Evolutionary conservation across 1,140 invertebrate species (phyloP), one percentile per base, ranked within the genome.

Genomic region (Aleiodes sp.): DNA sequence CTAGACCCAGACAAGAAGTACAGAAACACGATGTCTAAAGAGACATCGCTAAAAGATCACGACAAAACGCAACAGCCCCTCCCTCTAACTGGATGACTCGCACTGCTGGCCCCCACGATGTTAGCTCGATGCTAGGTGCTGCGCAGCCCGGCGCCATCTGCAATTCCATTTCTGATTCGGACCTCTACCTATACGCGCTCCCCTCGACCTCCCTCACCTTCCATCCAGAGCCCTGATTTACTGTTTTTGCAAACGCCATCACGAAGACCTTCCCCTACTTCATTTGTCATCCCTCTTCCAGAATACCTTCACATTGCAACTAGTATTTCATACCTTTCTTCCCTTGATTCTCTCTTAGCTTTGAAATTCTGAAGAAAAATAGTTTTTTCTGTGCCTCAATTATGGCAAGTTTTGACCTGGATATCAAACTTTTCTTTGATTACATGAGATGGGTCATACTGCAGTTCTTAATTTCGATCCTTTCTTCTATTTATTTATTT

Each of bases 81-180:
- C 75, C 76, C 71, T 73, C 76, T 65, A 65, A 74, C 71, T 71
- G 70, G 65, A 74, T 73, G 71, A 75, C 74, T 76, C 63, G 72
- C 46, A 74, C 70, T 73, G 67, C 46, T 59, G 33, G 73, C 21
- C 35, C 65, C 69, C 66, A 65, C 70, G 74, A 78, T 75, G 73
- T 31, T 67, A 52, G 46, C 46, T 52, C 46, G 46, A 52, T 52
- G 46, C 46, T 52, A 24, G 46, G 1, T 6, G 19, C 72, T 70
- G 70, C 76, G 78, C 73, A 79, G 73, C 56, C 59, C 62, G 71
- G 78, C 79, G 79, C 79, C 79, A 79, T 79, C 79, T 80, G 79
- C 78, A 80, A 80, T 79, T 78, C 76, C 76, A 75, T 75, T 78
- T 77, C 68, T 72, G 76, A 76, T 73, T 65, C 68, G 68, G 73